Evolutionary conservation across 1,140 invertebrate species (phyloP).

Genomic region (Venustaconcha ellipsiformis): DNA sequence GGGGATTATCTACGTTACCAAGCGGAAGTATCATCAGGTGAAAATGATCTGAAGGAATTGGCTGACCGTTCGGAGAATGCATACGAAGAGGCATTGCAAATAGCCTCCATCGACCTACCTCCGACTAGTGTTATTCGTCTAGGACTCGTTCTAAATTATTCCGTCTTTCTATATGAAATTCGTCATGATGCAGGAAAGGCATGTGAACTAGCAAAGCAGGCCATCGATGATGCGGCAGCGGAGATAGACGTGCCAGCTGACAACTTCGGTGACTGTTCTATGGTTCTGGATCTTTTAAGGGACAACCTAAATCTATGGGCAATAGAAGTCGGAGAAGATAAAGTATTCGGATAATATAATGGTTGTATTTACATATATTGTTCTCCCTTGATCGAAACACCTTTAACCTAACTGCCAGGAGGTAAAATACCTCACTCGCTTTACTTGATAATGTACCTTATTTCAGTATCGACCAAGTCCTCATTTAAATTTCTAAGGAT

Average conservation of each 20-base stretch:
- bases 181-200: constrained; percentile 98
- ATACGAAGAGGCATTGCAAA: constrained; percentile 98
- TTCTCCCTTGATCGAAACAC: no score
- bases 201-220: constrained; percentile 97
- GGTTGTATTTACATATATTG: no score
- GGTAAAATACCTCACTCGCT: no score
- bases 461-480: no score
- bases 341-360: constrained; percentile 7
- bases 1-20: constrained; percentile 99
- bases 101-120: constrained; percentile 98
- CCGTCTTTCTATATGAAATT: constrained; percentile 99
- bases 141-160: constrained; percentile 98
- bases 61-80: constrained; percentile 98
- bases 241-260: constrained; percentile 98
- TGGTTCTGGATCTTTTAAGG: constrained; percentile 99
- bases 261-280: constrained; percentile 99
- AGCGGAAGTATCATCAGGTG: constrained; percentile 97
- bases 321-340: constrained; percentile 45
- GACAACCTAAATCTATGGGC: constrained; percentile 90
- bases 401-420: no score
- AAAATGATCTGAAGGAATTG: constrained; percentile 78
- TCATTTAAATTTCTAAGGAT: no score
- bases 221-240: constrained; percentile 99
- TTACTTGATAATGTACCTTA: no score
- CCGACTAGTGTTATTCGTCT: constrained; percentile 98